phyloP scores from a whole-genome alignment of 2,888 invertebrate species.

The Aporophyla nigra region DNA sequence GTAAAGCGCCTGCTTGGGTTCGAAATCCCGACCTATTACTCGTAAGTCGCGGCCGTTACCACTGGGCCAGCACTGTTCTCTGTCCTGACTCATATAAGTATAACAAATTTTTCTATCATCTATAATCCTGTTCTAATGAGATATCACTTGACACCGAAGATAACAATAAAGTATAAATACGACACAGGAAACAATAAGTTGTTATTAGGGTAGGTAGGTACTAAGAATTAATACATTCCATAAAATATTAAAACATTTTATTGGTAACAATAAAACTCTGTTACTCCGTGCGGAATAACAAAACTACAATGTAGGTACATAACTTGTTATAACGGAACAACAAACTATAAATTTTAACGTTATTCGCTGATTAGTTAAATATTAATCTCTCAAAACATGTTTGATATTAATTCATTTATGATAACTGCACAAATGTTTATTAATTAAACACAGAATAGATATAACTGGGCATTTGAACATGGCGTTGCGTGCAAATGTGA shows the following conservation, averaged over 20 bases:
- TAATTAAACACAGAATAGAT: constrained; percentile 5
- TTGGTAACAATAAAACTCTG: constrained; percentile 10
- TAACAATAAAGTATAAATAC: background rate
- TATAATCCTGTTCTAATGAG: background rate
- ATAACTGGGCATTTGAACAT: background rate
- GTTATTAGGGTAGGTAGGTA: constrained; percentile 1
- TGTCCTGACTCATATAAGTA: background rate
- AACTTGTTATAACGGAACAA: background rate
- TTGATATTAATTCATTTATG: constrained; percentile 13
- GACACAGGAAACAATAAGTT: too few relatives aligned
- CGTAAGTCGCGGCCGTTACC: too few relatives aligned
- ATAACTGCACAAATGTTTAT: constrained; percentile 10
- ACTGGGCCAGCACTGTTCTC: too few relatives aligned
- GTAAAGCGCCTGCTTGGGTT: too few relatives aligned
- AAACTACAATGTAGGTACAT: background rate
- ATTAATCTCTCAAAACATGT: constrained; percentile 19
- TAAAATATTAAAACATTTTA: constrained; percentile 16
- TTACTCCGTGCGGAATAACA: constrained; percentile 6
- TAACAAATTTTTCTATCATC: background rate
- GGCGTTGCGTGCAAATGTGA: background rate
- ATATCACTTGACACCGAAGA: background rate
- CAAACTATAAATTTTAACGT: background rate
- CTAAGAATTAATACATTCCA: background rate
- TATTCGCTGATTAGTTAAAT: constrained; percentile 24
- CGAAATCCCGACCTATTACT: too few relatives aligned